phyloP scores from a whole-genome alignment of 2,888 invertebrate species.

The Drosophila melanocephala region DNA sequence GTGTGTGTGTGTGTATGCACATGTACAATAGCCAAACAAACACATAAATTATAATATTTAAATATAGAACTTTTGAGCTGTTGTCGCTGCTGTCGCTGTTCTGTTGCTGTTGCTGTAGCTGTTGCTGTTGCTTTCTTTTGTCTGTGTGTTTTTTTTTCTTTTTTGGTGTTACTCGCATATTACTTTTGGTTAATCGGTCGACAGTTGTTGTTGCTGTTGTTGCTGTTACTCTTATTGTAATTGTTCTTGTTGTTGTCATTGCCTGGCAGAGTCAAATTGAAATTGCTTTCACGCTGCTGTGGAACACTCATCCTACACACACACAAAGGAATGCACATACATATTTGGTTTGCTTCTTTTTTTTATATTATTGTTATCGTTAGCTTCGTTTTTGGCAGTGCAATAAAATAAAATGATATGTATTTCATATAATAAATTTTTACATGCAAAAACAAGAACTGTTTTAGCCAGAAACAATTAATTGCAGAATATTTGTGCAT shows the following conservation, averaged over 20 bases:
- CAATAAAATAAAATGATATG: conserved; percentile 59
- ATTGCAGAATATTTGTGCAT: not conserved
- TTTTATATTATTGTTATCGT: conserved; percentile 31
- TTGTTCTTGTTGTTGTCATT: conserved; percentile 25
- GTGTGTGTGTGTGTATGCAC: conserved; percentile 1
- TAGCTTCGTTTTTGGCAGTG: conserved; percentile 51
- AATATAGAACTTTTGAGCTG: conserved; percentile 81
- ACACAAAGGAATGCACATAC: conserved; percentile 14
- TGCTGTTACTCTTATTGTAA: conserved; percentile 31
- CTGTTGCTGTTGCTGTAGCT: conserved; percentile 42
- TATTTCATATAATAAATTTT: not conserved
- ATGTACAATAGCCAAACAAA: conserved; percentile 75
- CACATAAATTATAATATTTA: conserved; percentile 82
- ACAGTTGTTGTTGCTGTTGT: conserved; percentile 35
- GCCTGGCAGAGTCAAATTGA: conserved; percentile 37
- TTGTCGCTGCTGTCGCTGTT: conserved; percentile 52
- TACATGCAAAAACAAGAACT: not conserved
- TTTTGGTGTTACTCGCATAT: conserved; percentile 52
- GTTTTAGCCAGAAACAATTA: not conserved
- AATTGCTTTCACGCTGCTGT: conserved; percentile 55
- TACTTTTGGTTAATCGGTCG: conserved; percentile 68
- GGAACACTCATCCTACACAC: conserved; percentile 13
- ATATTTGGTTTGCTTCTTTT: conserved; percentile 31
- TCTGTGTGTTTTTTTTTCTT: conserved; percentile 25
- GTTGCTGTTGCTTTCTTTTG: conserved; percentile 35